Conservation (phyloP, 1,140 invertebrate genomes). For the Papilio xuthus region DNA sequence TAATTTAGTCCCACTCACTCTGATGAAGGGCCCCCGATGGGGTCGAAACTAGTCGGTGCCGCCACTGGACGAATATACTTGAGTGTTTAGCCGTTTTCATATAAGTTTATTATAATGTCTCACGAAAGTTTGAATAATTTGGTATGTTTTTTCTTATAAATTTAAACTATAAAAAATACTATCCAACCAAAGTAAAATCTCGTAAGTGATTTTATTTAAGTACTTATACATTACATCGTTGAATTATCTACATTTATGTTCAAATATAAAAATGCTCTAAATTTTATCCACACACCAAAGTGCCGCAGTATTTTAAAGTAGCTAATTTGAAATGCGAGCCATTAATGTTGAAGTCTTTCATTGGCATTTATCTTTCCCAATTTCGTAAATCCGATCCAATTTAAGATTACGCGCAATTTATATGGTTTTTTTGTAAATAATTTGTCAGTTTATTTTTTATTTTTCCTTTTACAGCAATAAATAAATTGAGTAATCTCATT, state of each 20-base stretch:
- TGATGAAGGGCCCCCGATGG: too few species aligned
- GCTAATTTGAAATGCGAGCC: constrained; percentile 24
- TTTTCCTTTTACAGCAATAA: neutral
- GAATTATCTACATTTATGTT: constrained; percentile 13
- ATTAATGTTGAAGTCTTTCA: constrained; percentile 28
- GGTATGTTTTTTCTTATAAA: too few species aligned
- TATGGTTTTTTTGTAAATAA: constrained; percentile 20
- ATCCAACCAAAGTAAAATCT: neutral
- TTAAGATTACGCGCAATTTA: constrained; percentile 30
- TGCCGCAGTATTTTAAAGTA: constrained; percentile 13
- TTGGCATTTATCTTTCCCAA: constrained; percentile 31
- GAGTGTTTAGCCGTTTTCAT: too few species aligned
- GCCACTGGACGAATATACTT: too few species aligned
- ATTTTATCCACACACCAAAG: constrained; percentile 3
- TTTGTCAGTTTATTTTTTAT: neutral
- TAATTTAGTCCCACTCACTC: too few species aligned
- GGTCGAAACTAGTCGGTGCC: too few species aligned
- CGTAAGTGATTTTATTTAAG: constrained; percentile 1
- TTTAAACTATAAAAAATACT: too few species aligned
- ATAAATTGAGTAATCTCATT: too few species aligned
- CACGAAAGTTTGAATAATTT: too few species aligned
- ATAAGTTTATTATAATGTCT: too few species aligned
- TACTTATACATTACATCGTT: neutral
- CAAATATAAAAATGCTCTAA: constrained; percentile 6
- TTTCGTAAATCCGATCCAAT: constrained; percentile 34